Percentiles rank a stretch among this genome's conserved stretches.
Conservation (phyloP, 2,888 invertebrate species). For the Opisthograptis luteolata region DNA sequence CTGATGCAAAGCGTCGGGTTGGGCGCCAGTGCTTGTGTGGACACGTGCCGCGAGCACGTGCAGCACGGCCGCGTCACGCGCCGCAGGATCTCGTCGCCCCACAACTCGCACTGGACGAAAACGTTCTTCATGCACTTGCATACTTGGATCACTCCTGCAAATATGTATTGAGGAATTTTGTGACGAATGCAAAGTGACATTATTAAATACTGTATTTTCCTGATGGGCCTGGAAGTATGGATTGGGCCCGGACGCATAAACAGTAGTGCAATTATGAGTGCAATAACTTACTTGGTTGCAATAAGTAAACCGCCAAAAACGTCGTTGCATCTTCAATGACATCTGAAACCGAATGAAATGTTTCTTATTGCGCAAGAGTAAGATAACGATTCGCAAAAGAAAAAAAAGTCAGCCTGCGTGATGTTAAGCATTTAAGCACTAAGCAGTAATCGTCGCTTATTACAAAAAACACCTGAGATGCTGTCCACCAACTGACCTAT, state of each 20-base stretch:
- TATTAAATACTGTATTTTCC: too few species aligned
- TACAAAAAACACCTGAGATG: too few species aligned
- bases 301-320: constrained; percentile 64
- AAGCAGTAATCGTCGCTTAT: too few species aligned
- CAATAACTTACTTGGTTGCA: constrained; percentile 72
- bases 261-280: too few species aligned
- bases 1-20: constrained; percentile 32
- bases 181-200: too few species aligned
- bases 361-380: too few species aligned
- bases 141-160: constrained; percentile 62
- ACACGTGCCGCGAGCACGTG: constrained; percentile 65
- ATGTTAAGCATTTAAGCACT: too few species aligned
- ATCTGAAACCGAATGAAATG: constrained; percentile 52
- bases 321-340: constrained; percentile 65
- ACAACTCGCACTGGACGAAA: constrained; percentile 74
- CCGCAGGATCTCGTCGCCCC: constrained; percentile 72
- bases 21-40: constrained; percentile 48
- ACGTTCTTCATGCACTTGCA: constrained; percentile 78
- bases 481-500: too few species aligned
- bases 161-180: constrained; percentile 6
- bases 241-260: too few species aligned
- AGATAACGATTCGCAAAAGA: too few species aligned
- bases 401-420: too few species aligned
- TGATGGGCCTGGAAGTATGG: too few species aligned
- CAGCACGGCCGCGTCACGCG: constrained; percentile 65